Base-by-base conservation (phyloP, 2,113 vertebrate species). In the Psittacus erithacus region DNA sequence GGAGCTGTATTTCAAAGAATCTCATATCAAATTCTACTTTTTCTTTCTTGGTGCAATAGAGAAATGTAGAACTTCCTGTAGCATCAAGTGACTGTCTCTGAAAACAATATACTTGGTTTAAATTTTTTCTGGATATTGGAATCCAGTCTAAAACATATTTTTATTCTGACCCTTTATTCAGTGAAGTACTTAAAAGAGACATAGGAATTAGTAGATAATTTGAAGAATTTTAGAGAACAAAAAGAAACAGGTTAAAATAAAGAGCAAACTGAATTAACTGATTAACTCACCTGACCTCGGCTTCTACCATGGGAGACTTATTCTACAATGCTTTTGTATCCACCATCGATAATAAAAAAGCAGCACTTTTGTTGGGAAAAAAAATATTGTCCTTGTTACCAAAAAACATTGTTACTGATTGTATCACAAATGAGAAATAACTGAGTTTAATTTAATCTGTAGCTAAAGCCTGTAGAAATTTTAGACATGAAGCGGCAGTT, bases 71-170 rank as follows among this genome's bases (percentile, higher is more conserved):
- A 7, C 4, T 82, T 31, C 31, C n/a, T 31, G 25, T 44, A 38
- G 31, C 0, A 2, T 28, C 3, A 46, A 77, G 13, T 28, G 17
- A 39, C 7, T 24, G 3, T 41, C 6, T 57, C 43, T 59, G 33
- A 47, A 27, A 84, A 49, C 15, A 60, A 84, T 68, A 55, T 20
- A 0, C n/a, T 59, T 74, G 12, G 12, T 49, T 79, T 78, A 68
- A 67, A 1, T n/a, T 46, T 91, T 75, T 49, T 55, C 8, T 68
- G 39, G 8, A 2, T 55, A 5, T 39, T 75, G 19, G 10, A 43
- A 49, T 78, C 12, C 23, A 39, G 11, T 52, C 62, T 53, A 41
- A 87, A 60, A 7, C 6, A 11, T 9, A 10, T 52, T 90, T 92
- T 86, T 77, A 12, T 78, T 67, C n/a, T n/a, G n/a, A 57, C 5